Base-by-base conservation (phyloP, 2,113 vertebrate genomes). In the Pimephales promelas region DNA sequence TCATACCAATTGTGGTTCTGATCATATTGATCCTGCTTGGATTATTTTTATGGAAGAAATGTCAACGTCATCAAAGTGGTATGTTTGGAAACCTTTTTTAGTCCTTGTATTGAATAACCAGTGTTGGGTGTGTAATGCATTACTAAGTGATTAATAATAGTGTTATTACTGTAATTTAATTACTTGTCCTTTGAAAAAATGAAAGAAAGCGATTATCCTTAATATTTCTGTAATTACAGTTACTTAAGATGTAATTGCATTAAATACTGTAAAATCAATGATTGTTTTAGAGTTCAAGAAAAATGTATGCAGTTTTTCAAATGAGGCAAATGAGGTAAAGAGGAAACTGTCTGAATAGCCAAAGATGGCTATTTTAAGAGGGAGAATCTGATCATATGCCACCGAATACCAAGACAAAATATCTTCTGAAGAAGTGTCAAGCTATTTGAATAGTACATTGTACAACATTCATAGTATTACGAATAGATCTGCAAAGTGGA, bases 81-180 rank as follows among this genome's bases (percentile, higher is more conserved):
- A 56, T 43, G 71, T 86, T 10, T 8, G 5, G 24, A 87, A 85
- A 91, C 89, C 90, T 59, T 92, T 91, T 93, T 24, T 40, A 1
- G 40, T 36, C 4, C 4, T 70, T 31, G 18, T 34, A 20, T 52
- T 73, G 11, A 73, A 54, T 18, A 10, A 34, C 28, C 64, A 54
- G 5, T 22, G 52, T 22, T 54, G 7, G 52, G 18, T 54, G 18
- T 54, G 52, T 22, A 54, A 54, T 54, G 52, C 52, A 22, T 54
- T 54, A 22, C 18, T 54, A 3, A 22, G 18, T 54, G 13, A 47
- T 47, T 47, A 4, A 14, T 14, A 1, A 14, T 3, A 20, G 49
- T 54, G 52, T 52, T 52, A 20, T 52, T 52, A 18, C 49, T 20
- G 49, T 52, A 18, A 52, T 52, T 52, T 20, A 52, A 22, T 54